Percentiles rank a stretch among this genome's conserved stretches.
These are phyloP conservation scores for Rhynchomys soricoides DNA, from an alignment of 2,113 vertebrate species.

Conservation along the genomic window DNA sequence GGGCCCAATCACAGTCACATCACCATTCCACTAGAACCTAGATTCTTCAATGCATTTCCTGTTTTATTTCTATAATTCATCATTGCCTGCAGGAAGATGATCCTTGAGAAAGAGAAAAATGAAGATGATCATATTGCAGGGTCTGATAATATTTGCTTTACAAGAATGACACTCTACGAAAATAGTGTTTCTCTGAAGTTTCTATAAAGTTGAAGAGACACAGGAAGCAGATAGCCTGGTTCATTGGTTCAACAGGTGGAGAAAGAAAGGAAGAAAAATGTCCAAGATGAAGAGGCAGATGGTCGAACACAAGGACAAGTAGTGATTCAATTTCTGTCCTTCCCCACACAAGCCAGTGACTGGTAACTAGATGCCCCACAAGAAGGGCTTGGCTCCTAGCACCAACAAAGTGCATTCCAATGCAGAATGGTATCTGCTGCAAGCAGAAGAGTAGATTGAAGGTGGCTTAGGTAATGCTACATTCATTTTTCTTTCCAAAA, in stretches of 20 bases:
- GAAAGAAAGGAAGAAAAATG: not conserved
- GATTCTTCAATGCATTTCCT: not conserved
- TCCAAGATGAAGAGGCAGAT: not conserved
- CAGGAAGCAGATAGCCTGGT: not conserved
- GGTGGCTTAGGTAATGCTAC: not conserved
- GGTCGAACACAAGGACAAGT: not conserved
- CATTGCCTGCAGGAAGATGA: not conserved
- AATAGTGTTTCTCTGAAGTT: not conserved
- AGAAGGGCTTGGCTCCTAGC: not conserved
- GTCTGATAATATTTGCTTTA: conserved; percentile 7
- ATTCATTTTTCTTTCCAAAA: conserved; percentile 36
- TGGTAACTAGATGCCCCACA: not conserved
- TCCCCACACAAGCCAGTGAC: not conserved
- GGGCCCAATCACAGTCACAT: not conserved
- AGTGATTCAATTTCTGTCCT: not conserved
- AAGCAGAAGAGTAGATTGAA: not conserved
- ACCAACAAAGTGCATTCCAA: not conserved
- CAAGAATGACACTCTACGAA: not conserved
- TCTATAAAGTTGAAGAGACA: not conserved
- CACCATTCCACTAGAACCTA: not conserved
- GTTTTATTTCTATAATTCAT: not conserved
- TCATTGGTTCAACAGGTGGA: not conserved
- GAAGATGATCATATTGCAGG: not conserved
- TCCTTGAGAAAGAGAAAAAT: conserved; percentile 10
- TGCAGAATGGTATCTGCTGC: not conserved